Evolutionary conservation across 2,888 invertebrate genomes (phyloP).

Genomic region (Salticus scenicus): DNA sequence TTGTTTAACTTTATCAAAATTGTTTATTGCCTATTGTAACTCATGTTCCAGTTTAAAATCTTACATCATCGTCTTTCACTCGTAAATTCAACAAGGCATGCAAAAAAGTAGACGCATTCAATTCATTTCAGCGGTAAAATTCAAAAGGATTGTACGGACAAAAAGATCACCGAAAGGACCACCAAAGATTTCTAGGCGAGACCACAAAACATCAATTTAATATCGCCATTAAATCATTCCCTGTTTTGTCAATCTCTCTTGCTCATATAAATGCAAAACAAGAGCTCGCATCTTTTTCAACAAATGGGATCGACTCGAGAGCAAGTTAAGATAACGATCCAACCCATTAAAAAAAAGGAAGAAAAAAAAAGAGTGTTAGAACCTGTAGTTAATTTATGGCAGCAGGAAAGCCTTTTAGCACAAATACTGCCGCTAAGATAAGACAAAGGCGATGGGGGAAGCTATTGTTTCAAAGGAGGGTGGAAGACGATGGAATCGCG

Average conservation of each 20-base stretch:
- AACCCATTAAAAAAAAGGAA: background rate
- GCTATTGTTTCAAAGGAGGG: background rate
- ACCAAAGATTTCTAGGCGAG: background rate
- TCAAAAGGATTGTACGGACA: background rate
- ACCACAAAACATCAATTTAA: background rate
- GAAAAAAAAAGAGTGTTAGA: background rate
- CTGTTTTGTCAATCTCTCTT: background rate
- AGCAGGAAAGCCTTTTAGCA: slow-evolving; percentile 51
- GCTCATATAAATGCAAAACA: background rate
- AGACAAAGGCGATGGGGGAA: background rate
- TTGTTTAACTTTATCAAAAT: too few species aligned
- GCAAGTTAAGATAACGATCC: background rate
- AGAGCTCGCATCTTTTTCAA: background rate
- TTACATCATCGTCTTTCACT: too few species aligned
- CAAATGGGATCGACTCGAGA: background rate
- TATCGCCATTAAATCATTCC: background rate
- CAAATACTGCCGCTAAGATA: slow-evolving; percentile 33
- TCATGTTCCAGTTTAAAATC: too few species aligned
- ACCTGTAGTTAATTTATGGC: slow-evolving; percentile 43
- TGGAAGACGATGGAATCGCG: background rate
- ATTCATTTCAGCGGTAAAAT: background rate
- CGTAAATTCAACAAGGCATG: too few species aligned
- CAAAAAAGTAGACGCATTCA: background rate
- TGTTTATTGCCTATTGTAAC: too few species aligned
- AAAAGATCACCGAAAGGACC: background rate